Conservation (phyloP, 2,113 vertebrate genomes). For the Polypterus senegalus region DNA sequence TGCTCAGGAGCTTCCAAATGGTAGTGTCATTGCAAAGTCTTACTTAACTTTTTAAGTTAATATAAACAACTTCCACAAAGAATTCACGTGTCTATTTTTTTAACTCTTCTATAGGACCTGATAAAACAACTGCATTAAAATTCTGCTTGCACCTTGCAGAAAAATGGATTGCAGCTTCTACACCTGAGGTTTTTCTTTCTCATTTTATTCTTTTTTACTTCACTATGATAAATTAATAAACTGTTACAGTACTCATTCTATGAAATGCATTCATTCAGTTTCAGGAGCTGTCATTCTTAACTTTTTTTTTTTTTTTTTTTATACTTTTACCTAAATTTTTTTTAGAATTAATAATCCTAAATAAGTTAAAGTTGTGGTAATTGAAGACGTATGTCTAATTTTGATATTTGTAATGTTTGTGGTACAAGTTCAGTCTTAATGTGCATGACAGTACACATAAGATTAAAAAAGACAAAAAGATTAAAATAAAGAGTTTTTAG, state of each 20-base stretch:
- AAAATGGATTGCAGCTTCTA: slow-evolving; percentile 62
- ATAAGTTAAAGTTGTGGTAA: no score
- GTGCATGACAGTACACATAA: no score
- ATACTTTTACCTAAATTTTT: neutral
- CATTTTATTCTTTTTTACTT: neutral
- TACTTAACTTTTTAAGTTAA: neutral
- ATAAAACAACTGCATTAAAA: slow-evolving; percentile 70
- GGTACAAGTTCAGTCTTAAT: no score
- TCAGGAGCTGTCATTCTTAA: neutral
- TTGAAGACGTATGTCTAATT: no score
- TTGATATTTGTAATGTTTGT: no score
- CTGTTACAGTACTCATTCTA: no score
- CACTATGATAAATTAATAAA: no score
- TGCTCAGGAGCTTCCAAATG: slow-evolving; percentile 77
- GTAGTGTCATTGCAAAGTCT: slow-evolving; percentile 28
- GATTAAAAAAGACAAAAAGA: no score
- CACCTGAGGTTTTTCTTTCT: slow-evolving; percentile 49
- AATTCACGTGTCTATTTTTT: neutral
- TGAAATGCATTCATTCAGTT: no score
- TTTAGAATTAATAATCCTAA: neutral
- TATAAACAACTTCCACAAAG: neutral
- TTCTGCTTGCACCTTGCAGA: slow-evolving; percentile 76
- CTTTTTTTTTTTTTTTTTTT: no score
- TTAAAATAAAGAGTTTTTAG: no score
- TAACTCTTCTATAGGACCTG: slow-evolving; percentile 48